phyloP scores from a whole-genome alignment of 2,888 invertebrate species.

The Phengaris arion region DNA sequence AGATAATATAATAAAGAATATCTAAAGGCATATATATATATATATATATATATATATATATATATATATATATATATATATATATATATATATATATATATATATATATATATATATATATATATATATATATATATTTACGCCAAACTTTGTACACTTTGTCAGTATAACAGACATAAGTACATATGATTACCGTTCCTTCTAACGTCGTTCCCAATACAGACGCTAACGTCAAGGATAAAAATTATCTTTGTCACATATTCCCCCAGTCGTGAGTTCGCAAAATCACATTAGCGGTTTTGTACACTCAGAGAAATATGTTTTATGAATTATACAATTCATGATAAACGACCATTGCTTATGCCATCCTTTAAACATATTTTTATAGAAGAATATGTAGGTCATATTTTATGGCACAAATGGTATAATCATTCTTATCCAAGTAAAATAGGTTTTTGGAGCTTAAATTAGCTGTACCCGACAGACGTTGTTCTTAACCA shows the following conservation, averaged over 20 bases:
- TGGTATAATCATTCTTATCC: background rate
- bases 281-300: constrained; percentile 23
- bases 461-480: too few relatives aligned
- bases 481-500: too few relatives aligned
- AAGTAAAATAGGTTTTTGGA: background rate
- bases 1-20: constrained; percentile 7
- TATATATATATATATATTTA: too few relatives aligned
- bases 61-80: too few relatives aligned
- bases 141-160: constrained; percentile 7
- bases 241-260: constrained; percentile 24
- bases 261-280: background rate
- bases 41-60: too few relatives aligned
- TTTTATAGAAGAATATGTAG: background rate
- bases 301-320: constrained; percentile 19
- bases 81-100: too few relatives aligned
- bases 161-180: constrained; percentile 15
- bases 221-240: constrained; percentile 11
- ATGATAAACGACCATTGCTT: constrained; percentile 16
- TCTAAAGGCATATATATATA: background rate
- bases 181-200: background rate
- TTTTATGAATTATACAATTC: constrained; percentile 6
- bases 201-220: constrained; percentile 17
- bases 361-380: background rate
- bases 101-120: too few relatives aligned
- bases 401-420: background rate